These are phyloP conservation scores for Pomacea maculata DNA, from an alignment of 1,140 invertebrate species.

Conservation along the genomic window DNA sequence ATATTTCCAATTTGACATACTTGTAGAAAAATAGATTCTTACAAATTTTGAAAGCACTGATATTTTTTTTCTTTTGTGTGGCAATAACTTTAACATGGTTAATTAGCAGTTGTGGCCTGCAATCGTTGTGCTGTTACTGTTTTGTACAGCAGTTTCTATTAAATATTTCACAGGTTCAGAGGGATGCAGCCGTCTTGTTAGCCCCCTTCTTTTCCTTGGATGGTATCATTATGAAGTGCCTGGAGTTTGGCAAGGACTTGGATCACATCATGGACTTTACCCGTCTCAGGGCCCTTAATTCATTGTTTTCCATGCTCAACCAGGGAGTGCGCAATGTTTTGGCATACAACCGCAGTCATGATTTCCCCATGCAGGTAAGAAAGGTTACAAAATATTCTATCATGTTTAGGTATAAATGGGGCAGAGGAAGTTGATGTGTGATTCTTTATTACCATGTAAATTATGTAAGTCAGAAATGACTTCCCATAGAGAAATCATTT, in stretches of 20 bases:
- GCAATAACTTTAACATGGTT: too few species aligned
- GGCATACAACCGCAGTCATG: conserved; percentile 92
- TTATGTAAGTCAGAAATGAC: not conserved
- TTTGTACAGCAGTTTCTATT: conserved; percentile 2
- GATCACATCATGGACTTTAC: conserved; percentile 99
- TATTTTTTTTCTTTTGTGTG: too few species aligned
- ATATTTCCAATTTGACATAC: too few species aligned
- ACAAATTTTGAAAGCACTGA: too few species aligned
- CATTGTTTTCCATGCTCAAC: conserved; percentile 98
- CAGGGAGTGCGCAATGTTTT: conserved; percentile 88
- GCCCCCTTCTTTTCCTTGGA: conserved; percentile 88
- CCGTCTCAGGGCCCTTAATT: conserved; percentile 88
- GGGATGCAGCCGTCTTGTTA: conserved; percentile 86
- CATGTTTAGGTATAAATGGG: not conserved
- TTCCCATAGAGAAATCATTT: not conserved
- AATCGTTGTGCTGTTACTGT: conserved; percentile 7
- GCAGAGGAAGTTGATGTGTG: too few species aligned
- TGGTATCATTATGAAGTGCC: conserved; percentile 89
- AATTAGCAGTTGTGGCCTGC: too few species aligned
- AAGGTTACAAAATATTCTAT: not conserved
- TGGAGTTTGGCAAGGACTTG: conserved; percentile 85
- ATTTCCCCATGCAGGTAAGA: conserved; percentile 85
- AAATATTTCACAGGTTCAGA: conserved; percentile 76
- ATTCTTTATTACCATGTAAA: not conserved
- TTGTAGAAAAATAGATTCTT: too few species aligned